Evolutionary conservation across 1,140 invertebrate genomes (phyloP).

Genomic region (Bombus waltoni): DNA sequence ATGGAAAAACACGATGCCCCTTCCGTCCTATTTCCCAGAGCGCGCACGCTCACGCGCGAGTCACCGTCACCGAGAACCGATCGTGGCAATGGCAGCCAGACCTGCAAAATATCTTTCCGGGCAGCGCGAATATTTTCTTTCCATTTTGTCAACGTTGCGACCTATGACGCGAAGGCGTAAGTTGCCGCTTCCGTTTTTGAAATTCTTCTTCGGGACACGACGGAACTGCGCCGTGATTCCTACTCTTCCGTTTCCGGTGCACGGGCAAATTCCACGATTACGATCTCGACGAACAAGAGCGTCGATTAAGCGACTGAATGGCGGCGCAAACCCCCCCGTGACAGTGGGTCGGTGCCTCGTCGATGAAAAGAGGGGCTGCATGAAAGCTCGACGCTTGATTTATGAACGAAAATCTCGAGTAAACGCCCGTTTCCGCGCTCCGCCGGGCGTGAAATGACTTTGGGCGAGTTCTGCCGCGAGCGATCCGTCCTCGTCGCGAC

Average conservation of each 20-base stretch:
- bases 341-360: background rate
- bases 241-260: conserved; percentile 57
- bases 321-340: conserved; percentile 41
- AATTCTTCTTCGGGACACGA: too few relatives aligned
- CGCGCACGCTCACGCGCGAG: background rate
- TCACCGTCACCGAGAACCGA: fast-evolving
- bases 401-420: conserved; percentile 74
- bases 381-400: conserved; percentile 60
- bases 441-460: conserved; percentile 75
- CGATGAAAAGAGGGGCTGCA: background rate
- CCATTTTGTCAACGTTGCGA: background rate
- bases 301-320: conserved; percentile 29
- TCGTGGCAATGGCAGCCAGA: fast-evolving
- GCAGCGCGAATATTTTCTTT: background rate
- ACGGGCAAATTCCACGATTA: conserved; percentile 18
- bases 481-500: conserved; percentile 47
- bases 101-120: too few relatives aligned
- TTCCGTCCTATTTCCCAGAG: background rate
- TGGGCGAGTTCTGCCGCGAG: conserved; percentile 57
- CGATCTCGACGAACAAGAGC: conserved; percentile 35
- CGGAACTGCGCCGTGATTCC: background rate
- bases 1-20: background rate
- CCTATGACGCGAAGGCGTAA: too few relatives aligned
- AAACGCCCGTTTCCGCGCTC: conserved; percentile 74
- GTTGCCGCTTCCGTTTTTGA: background rate